Conservation (phyloP, 2,113 vertebrate genomes). For the Phrynosoma blainvillii region DNA sequence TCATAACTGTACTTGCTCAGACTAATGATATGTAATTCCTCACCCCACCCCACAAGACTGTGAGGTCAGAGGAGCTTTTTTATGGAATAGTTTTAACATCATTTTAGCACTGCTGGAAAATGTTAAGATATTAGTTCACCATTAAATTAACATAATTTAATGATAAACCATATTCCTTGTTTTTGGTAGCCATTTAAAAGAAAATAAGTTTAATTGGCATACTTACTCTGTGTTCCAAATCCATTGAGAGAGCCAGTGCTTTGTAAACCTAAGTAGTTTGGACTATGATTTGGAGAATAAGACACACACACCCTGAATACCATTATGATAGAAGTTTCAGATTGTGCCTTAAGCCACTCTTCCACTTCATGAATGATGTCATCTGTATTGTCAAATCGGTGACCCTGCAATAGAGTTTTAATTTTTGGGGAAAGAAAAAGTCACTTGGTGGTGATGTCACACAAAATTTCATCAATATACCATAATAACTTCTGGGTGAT, state of each 20-base stretch:
- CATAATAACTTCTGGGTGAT: too few species aligned
- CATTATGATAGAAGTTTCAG: too few species aligned
- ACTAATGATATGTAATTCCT: constrained; percentile 52
- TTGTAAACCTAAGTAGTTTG: too few species aligned
- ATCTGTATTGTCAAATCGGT: too few species aligned
- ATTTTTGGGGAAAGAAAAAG: too few species aligned
- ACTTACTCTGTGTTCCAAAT: not conserved
- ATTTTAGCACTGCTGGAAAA: constrained; percentile 33
- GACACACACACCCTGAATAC: too few species aligned
- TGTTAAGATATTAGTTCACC: constrained; percentile 45
- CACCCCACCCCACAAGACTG: constrained; percentile 42
- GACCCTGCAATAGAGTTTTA: too few species aligned
- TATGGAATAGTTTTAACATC: constrained; percentile 37
- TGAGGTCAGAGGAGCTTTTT: constrained; percentile 54
- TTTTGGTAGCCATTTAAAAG: constrained; percentile 25
- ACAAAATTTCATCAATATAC: too few species aligned
- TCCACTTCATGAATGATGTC: too few species aligned
- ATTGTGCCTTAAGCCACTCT: too few species aligned
- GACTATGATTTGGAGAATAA: too few species aligned
- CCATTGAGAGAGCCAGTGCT: not conserved
- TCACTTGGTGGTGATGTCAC: too few species aligned
- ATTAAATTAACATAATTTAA: constrained; percentile 33
- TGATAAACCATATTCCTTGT: constrained; percentile 36
- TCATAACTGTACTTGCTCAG: constrained; percentile 40
- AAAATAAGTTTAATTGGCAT: not conserved